Evolutionary conservation across 2,797 vertebrate species (phyloP).

Genomic region (Hephaestus fuliginosus): DNA sequence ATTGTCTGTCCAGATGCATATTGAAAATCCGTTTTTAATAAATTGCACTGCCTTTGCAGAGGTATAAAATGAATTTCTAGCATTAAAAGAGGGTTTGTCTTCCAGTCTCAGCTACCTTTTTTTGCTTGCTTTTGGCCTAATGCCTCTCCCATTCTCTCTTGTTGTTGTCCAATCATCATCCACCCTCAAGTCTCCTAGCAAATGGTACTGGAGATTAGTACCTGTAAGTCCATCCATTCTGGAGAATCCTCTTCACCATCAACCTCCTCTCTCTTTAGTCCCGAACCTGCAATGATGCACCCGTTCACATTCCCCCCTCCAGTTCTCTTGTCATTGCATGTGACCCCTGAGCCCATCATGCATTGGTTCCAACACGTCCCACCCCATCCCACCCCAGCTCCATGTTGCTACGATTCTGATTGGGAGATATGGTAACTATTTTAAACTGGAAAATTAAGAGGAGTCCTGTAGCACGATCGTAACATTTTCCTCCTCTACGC

Average conservation of each 20-base stretch:
- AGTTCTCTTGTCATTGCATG: constrained; percentile 62
- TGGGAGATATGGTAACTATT: constrained; percentile 2
- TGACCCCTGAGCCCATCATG: constrained; percentile 30
- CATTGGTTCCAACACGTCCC: constrained; percentile 17
- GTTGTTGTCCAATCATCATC: constrained; percentile 69
- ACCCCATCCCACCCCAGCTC: background rate
- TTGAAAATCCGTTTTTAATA: too few relatives aligned
- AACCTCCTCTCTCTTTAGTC: constrained; percentile 21
- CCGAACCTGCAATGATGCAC: constrained; percentile 28
- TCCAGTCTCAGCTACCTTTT: background rate
- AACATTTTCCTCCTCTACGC: too few relatives aligned
- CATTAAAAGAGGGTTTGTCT: background rate
- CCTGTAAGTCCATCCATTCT: constrained; percentile 91
- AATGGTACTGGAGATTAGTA: constrained; percentile 98
- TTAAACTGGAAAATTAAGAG: background rate
- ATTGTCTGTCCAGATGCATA: too few relatives aligned
- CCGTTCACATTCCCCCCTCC: background rate
- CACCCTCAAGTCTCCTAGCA: constrained; percentile 92
- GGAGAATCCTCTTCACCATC: constrained; percentile 28
- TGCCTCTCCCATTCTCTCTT: constrained; percentile 72
- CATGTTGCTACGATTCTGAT: constrained; percentile 6
- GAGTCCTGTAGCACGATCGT: background rate
- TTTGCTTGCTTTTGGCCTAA: constrained; percentile 60
- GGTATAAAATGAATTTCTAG: background rate
- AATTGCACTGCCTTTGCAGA: background rate